A percentile compares a stretch with the other conserved stretches of the same genome.
Evolutionary conservation across 2,797 vertebrate genomes (phyloP).

Genomic region (Liparis tanakae): DNA sequence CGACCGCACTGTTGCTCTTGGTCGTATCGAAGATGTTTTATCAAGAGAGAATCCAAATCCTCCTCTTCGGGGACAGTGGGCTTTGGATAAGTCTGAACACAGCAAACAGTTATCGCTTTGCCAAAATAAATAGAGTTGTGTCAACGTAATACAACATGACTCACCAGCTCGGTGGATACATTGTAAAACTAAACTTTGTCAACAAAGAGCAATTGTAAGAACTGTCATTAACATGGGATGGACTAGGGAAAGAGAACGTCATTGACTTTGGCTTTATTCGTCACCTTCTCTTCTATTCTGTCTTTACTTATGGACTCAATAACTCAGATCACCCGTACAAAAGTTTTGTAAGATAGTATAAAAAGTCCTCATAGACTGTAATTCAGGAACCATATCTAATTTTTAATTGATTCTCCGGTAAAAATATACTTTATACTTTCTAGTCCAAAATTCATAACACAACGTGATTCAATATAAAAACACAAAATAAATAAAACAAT

Average conservation of each 20-base stretch:
- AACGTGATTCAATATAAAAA: conserved; percentile 34
- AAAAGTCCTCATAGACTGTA: conserved; percentile 28
- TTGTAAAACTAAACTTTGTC: conserved; percentile 52
- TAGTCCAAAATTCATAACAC: conserved; percentile 26
- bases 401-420: too few relatives aligned
- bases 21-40: conserved; percentile 42
- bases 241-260: conserved; percentile 53
- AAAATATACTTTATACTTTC: conserved; percentile 28
- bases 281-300: conserved; percentile 42
- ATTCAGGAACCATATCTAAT: conserved; percentile 22
- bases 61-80: conserved; percentile 33
- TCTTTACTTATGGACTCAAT: conserved; percentile 51
- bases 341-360: conserved; percentile 13
- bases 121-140: conserved; percentile 26
- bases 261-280: conserved; percentile 53
- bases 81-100: conserved; percentile 39
- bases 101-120: conserved; percentile 33
- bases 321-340: conserved; percentile 43
- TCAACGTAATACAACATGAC: conserved; percentile 63
- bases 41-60: conserved; percentile 27
- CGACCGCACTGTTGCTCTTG: conserved; percentile 46
- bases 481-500: conserved; percentile 33
- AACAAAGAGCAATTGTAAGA: conserved; percentile 57
- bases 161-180: conserved; percentile 61
- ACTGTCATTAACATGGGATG: conserved; percentile 55